Conservation (phyloP, 2,113 vertebrate genomes). For the Apus apus region DNA sequence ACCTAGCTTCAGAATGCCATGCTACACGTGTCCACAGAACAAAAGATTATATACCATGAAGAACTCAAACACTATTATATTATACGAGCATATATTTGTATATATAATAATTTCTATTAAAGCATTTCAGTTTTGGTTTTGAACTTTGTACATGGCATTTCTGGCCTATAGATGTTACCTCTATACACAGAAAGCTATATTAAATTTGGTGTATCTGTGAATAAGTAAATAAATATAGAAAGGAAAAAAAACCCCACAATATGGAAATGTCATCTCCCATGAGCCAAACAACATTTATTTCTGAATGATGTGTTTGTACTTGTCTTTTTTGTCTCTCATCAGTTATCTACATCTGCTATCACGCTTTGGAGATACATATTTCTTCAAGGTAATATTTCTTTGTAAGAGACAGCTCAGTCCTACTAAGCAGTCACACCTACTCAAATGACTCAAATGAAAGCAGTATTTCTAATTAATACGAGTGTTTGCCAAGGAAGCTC, state of each 20-base stretch:
- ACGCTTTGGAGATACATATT: slow-evolving; percentile 8
- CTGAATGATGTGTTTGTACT: slow-evolving; percentile 62
- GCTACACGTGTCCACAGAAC: background rate
- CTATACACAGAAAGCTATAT: background rate
- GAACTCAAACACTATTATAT: background rate
- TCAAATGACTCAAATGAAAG: slow-evolving; percentile 62
- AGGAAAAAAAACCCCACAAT: background rate
- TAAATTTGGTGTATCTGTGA: background rate
- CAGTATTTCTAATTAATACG: slow-evolving; percentile 50
- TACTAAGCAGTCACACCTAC: slow-evolving; percentile 63
- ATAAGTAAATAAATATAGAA: background rate
- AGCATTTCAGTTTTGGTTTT: background rate
- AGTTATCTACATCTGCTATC: slow-evolving; percentile 41
- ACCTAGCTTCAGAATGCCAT: background rate
- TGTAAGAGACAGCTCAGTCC: slow-evolving; percentile 39
- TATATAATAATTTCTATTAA: background rate
- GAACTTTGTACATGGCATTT: background rate
- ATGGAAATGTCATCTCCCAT: background rate
- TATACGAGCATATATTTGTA: background rate
- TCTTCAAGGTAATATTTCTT: slow-evolving; percentile 48
- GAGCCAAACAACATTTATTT: slow-evolving; percentile 48
- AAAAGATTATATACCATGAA: background rate
- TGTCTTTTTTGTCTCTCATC: slow-evolving; percentile 29
- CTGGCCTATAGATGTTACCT: background rate
- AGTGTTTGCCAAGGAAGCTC: slow-evolving; percentile 26